A percentile compares a stretch with the other conserved stretches of the same genome.
Evolutionary conservation across 2,113 vertebrate species (phyloP).

Genomic region (Pithys albifrons): DNA sequence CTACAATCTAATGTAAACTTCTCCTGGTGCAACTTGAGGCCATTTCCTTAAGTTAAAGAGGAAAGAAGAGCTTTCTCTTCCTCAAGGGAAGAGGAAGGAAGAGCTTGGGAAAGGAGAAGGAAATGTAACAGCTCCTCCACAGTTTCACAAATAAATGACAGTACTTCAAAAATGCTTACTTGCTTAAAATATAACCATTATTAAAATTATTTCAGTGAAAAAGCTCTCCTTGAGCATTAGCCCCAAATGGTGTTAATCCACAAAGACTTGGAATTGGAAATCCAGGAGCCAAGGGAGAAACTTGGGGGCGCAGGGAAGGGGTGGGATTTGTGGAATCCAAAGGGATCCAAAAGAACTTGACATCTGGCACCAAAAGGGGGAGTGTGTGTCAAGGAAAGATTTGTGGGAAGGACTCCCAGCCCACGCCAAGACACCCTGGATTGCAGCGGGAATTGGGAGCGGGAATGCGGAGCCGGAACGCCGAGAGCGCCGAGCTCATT

Average conservation of each 20-base stretch:
- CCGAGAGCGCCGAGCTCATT: not conserved
- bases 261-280: not conserved
- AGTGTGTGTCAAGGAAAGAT: slow-evolving; percentile 46
- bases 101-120: not conserved
- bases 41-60: not conserved
- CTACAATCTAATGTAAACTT: not conserved
- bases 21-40: not conserved
- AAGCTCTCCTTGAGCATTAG: fast-evolving
- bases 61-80: not conserved
- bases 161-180: not conserved
- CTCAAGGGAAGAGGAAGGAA: not conserved
- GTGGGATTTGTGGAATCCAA: not conserved
- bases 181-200: not conserved
- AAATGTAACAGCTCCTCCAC: fast-evolving
- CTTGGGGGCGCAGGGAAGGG: not conserved
- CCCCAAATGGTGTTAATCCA: not conserved
- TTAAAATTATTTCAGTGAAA: not conserved
- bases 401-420: not conserved
- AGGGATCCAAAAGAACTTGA: slow-evolving; percentile 20
- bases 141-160: not conserved
- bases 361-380: slow-evolving; percentile 52
- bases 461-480: not conserved
- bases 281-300: not conserved
- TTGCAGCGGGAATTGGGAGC: not conserved
- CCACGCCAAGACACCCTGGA: not conserved